These are phyloP conservation scores for Enchytraeus crypticus DNA, from an alignment of 2,888 invertebrate genomes.

Conservation along the genomic window DNA sequence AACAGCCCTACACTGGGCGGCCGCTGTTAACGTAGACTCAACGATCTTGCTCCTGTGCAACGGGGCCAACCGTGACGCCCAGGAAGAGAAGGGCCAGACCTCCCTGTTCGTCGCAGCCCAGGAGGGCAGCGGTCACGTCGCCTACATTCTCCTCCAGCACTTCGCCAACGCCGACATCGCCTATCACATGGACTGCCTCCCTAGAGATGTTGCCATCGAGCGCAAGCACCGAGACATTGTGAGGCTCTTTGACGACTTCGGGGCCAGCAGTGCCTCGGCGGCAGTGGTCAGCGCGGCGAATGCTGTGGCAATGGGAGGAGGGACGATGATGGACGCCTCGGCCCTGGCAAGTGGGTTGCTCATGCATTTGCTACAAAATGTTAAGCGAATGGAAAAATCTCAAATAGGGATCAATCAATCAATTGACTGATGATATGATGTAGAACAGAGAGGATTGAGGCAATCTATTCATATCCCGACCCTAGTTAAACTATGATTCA, in stretches of 20 bases:
- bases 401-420: too few species aligned
- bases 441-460: too few species aligned
- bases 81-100: conserved; percentile 94
- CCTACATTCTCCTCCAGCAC: conserved; percentile 78
- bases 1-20: conserved; percentile 96
- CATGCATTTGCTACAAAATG: too few species aligned
- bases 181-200: conserved; percentile 92
- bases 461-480: too few species aligned
- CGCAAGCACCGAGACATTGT: conserved; percentile 79
- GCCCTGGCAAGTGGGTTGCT: too few species aligned
- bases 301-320: too few species aligned
- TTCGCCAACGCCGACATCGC: conserved; percentile 93
- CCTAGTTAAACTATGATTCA: too few species aligned
- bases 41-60: conserved; percentile 70
- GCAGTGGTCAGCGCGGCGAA: too few species aligned
- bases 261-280: background rate
- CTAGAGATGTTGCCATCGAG: conserved; percentile 84
- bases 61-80: conserved; percentile 96
- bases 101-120: conserved; percentile 93
- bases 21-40: conserved; percentile 88
- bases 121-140: conserved; percentile 87
- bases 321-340: too few species aligned
- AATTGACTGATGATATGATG: too few species aligned
- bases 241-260: background rate
- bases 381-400: too few species aligned